Percentiles rank a stretch among this genome's conserved stretches.
phyloP scores from a whole-genome alignment of 2,888 invertebrate species.

The Plagiodera versicolora region DNA sequence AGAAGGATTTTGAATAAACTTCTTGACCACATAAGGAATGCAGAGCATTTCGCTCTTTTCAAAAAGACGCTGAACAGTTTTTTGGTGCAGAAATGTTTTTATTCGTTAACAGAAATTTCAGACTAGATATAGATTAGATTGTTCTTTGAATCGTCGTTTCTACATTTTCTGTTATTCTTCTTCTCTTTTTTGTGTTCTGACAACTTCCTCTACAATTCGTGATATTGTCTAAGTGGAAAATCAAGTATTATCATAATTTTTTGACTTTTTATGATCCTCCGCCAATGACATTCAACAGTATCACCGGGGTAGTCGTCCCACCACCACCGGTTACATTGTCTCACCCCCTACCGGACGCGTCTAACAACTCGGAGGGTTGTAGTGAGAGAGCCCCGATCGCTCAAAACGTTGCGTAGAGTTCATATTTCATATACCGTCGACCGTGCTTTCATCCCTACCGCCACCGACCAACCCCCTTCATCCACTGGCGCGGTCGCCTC shows the following conservation, averaged over 20 bases:
- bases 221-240: slow-evolving; percentile 1
- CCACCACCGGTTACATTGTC: slow-evolving; percentile 43
- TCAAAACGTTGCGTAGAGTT: slow-evolving; percentile 47
- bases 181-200: neutral
- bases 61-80: neutral
- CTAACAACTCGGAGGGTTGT: slow-evolving; percentile 45
- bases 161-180: neutral
- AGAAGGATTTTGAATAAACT: slow-evolving; percentile 8
- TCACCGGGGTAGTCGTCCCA: slow-evolving; percentile 31
- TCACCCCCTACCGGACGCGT: slow-evolving; percentile 46
- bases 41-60: neutral
- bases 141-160: neutral
- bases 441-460: slow-evolving; percentile 9
- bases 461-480: neutral
- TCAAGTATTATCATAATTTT: too few relatives aligned
- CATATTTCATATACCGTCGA: slow-evolving; percentile 50
- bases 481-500: slow-evolving; percentile 1
- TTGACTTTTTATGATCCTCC: too few relatives aligned
- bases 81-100: neutral
- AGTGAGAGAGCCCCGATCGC: slow-evolving; percentile 36
- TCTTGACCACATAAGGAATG: neutral
- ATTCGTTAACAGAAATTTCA: neutral
- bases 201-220: neutral
- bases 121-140: neutral
- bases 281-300: slow-evolving; percentile 14